Percentiles rank a stretch among this genome's conserved stretches.
These are phyloP conservation scores for Asteroscopus sphinx DNA, from an alignment of 2,888 invertebrate species.

Conservation along the genomic window DNA sequence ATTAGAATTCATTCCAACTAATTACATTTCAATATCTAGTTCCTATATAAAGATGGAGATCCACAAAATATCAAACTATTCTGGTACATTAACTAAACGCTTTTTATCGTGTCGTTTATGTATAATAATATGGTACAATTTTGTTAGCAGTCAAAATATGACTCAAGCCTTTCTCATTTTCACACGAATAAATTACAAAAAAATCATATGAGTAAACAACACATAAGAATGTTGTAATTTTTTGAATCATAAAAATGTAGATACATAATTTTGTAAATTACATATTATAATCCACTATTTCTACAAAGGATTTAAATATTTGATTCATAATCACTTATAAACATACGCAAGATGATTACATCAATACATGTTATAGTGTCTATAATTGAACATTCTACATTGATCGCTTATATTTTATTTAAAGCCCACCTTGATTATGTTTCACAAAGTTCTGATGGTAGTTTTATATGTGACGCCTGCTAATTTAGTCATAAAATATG, in stretches of 20 bases:
- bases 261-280: no score
- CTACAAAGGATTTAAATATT: slow-evolving; percentile 26
- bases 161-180: slow-evolving; percentile 22
- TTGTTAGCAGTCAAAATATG: slow-evolving; percentile 16
- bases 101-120: slow-evolving; percentile 1
- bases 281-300: slow-evolving; percentile 13
- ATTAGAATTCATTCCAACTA: slow-evolving; percentile 33
- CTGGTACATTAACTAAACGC: slow-evolving; percentile 13
- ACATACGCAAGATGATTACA: slow-evolving; percentile 26
- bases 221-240: slow-evolving; percentile 7
- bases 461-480: slow-evolving; percentile 11
- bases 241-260: slow-evolving; percentile 14
- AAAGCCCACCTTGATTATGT: slow-evolving; percentile 62
- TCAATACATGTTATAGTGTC: slow-evolving; percentile 22
- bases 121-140: neutral
- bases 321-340: slow-evolving; percentile 31
- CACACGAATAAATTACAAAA: slow-evolving; percentile 12
- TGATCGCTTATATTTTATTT: slow-evolving; percentile 57
- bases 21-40: slow-evolving; percentile 18
- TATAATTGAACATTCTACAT: slow-evolving; percentile 69
- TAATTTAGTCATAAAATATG: slow-evolving; percentile 8
- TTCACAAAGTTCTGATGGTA: slow-evolving; percentile 21
- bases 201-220: slow-evolving; percentile 3
- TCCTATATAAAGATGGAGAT: slow-evolving; percentile 25
- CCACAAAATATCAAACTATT: slow-evolving; percentile 26